Evolutionary conservation across 2,888 invertebrate genomes (phyloP).

Genomic region (Thera obeliscata): DNA sequence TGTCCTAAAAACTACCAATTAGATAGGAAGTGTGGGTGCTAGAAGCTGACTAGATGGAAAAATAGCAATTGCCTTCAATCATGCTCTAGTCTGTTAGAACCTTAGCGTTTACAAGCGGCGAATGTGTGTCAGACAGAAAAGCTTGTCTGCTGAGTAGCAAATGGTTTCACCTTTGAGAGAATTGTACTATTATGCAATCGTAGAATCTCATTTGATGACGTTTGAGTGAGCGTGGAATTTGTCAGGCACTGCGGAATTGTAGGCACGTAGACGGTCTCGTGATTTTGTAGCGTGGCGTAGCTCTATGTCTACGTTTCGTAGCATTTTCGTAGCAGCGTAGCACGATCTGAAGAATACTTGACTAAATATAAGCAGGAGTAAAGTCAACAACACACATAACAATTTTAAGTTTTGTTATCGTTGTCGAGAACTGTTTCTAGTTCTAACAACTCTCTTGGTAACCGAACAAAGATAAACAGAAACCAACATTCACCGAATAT

Average conservation of each 20-base stretch:
- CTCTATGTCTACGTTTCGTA: neutral
- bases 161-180: conserved; percentile 27
- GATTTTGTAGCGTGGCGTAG: conserved; percentile 15
- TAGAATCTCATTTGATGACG: conserved; percentile 31
- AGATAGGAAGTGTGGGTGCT: no score
- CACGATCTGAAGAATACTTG: neutral
- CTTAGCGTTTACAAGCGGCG: conserved; percentile 36
- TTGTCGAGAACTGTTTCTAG: no score
- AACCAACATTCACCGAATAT: no score
- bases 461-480: no score
- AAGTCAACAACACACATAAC: neutral
- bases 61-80: neutral
- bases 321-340: conserved; percentile 1
- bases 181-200: conserved; percentile 33
- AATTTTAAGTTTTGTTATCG: neutral
- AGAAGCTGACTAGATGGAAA: no score
- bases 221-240: conserved; percentile 24
- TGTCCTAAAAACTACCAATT: no score
- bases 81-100: conserved; percentile 10
- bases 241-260: conserved; percentile 18
- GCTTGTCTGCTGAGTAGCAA: conserved; percentile 27
- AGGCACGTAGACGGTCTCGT: conserved; percentile 20
- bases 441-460: no score
- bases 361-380: no score
- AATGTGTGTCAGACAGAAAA: conserved; percentile 37